Evolutionary conservation across 1,140 invertebrate genomes (phyloP).

Genomic region (Aethina tumida): DNA sequence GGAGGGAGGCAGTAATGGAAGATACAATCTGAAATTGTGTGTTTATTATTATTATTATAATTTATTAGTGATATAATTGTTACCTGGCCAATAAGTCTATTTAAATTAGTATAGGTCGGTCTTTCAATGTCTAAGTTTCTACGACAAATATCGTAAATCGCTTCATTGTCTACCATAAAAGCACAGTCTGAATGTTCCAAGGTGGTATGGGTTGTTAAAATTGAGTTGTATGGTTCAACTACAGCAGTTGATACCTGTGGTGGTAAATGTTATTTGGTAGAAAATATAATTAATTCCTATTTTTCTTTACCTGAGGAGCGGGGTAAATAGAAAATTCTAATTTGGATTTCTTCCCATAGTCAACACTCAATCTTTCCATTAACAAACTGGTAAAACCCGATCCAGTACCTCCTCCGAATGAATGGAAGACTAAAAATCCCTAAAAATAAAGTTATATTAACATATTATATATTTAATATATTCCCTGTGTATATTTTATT

Average conservation of each 20-base stretch:
- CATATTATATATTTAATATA: too few species aligned
- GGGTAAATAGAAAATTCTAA: constrained; percentile 79
- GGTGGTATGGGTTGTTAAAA: constrained; percentile 70
- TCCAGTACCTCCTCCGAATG: constrained; percentile 77
- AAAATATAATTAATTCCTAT: neutral
- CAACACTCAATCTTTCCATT: constrained; percentile 71
- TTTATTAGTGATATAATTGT: constrained; percentile 14
- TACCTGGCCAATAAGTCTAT: constrained; percentile 73
- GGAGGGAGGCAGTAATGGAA: constrained; percentile 74
- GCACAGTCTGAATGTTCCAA: constrained; percentile 71
- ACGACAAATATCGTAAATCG: constrained; percentile 83
- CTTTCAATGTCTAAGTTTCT: constrained; percentile 78
- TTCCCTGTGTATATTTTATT: too few species aligned
- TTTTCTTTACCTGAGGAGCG: constrained; percentile 64
- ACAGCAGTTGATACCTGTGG: constrained; percentile 63
- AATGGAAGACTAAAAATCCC: constrained; percentile 79
- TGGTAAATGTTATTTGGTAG: constrained; percentile 1
- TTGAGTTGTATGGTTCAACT: constrained; percentile 78
- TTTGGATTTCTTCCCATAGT: constrained; percentile 75
- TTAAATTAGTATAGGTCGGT: constrained; percentile 71
- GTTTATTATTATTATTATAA: constrained; percentile 28
- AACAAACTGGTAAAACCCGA: constrained; percentile 73
- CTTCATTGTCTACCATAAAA: constrained; percentile 86
- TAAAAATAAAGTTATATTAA: constrained; percentile 37
- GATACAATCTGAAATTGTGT: constrained; percentile 65